Evolutionary conservation across 2,113 vertebrate genomes (phyloP).

Genomic region (Pterophyllum scalare): DNA sequence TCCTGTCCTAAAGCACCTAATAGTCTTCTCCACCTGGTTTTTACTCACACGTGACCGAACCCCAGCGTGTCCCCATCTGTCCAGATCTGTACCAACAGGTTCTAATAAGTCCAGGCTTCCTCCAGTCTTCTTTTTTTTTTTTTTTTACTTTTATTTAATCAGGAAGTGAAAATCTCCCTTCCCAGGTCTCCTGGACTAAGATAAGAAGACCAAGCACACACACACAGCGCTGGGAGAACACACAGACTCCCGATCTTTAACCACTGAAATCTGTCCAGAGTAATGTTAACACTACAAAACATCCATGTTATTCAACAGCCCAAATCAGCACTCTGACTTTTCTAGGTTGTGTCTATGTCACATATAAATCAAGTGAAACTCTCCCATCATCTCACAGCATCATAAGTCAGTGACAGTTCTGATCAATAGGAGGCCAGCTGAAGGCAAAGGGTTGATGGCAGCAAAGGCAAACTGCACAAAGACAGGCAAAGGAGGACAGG

Average conservation of each 20-base stretch:
- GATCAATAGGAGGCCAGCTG: neutral
- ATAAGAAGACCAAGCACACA: too few relatives aligned
- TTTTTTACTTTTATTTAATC: too few relatives aligned
- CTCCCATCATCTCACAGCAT: neutral
- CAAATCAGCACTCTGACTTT: accelerated
- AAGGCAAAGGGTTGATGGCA: conserved; percentile 49
- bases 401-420: neutral
- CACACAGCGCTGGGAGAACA: neutral
- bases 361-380: neutral
- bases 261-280: neutral
- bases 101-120: neutral
- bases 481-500: conserved; percentile 29
- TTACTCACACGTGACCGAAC: too few relatives aligned
- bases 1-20: neutral
- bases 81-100: neutral
- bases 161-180: neutral
- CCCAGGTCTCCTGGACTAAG: neutral
- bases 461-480: conserved; percentile 1
- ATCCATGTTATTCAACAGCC: too few relatives aligned
- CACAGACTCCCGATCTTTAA: neutral
- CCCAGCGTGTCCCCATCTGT: neutral
- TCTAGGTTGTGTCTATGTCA: accelerated
- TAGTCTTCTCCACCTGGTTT: neutral
- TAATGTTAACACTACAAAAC: neutral
- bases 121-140: too few relatives aligned